Evolutionary conservation across 2,113 vertebrate genomes (phyloP).

Genomic region (Piaya cayana): DNA sequence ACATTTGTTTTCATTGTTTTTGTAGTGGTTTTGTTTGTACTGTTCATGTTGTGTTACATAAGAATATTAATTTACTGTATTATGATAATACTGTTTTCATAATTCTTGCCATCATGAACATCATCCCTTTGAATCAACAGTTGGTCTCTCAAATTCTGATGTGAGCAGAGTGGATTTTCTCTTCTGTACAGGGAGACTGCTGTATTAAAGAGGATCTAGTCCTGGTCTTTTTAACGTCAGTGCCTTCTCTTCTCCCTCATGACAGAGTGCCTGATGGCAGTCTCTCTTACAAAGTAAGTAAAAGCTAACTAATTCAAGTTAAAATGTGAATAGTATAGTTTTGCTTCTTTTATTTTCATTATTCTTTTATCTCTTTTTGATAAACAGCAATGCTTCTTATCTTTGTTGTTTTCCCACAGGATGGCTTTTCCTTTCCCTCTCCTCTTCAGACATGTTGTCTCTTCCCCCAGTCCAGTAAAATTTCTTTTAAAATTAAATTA

Average conservation of each 20-base stretch:
- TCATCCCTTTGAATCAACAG: not conserved
- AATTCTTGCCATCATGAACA: not conserved
- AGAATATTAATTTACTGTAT: not conserved
- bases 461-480: not conserved
- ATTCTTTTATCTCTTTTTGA: not conserved
- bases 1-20: not conserved
- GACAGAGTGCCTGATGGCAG: not conserved
- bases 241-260: not conserved
- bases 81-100: not conserved
- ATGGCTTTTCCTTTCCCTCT: not conserved
- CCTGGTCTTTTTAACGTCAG: not conserved
- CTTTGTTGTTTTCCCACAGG: not conserved
- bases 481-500: not conserved
- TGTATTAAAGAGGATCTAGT: not conserved
- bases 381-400: not conserved
- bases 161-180: not conserved
- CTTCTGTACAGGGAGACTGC: not conserved
- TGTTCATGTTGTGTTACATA: not conserved
- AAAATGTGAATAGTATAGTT: not conserved
- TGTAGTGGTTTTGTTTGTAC: not conserved
- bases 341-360: not conserved
- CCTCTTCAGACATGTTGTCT: not conserved
- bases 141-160: not conserved
- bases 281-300: not conserved
- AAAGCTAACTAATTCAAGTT: not conserved